Evolutionary conservation across 2,797 vertebrate genomes (phyloP).

Genomic region (Adrianichthys oophorus): DNA sequence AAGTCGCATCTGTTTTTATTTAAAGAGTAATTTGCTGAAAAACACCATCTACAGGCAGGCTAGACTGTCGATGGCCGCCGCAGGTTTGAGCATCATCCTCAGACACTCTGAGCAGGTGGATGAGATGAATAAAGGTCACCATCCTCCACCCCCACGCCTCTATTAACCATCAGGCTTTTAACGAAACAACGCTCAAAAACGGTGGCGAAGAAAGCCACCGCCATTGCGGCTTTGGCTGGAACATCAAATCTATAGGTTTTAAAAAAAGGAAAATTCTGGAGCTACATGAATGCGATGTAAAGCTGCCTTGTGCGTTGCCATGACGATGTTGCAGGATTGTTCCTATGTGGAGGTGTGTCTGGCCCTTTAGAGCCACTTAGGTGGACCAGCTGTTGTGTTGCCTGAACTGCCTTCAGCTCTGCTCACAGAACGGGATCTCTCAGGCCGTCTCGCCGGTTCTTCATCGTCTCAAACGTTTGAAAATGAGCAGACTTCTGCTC

Average conservation of each 20-base stretch:
- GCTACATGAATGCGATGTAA: slow-evolving; percentile 17
- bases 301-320: slow-evolving; percentile 67
- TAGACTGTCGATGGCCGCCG: no score
- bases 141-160: slow-evolving; percentile 44
- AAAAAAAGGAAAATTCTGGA: background rate
- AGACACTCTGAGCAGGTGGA: slow-evolving; percentile 50
- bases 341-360: slow-evolving; percentile 62
- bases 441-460: background rate
- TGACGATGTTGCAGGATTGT: slow-evolving; percentile 67
- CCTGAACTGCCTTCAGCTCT: slow-evolving; percentile 24
- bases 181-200: slow-evolving; percentile 30
- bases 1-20: no score
- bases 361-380: slow-evolving; percentile 43
- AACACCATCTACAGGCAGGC: no score
- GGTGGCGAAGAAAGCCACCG: background rate
- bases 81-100: no score
- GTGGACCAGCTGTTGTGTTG: slow-evolving; percentile 34
- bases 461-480: background rate
- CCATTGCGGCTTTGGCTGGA: slow-evolving; percentile 1
- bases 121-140: slow-evolving; percentile 44
- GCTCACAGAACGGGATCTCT: background rate
- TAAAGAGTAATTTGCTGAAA: no score
- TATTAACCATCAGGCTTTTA: slow-evolving; percentile 44
- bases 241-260: background rate
- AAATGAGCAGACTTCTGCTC: background rate